These are phyloP conservation scores for Alauda arvensis DNA, from an alignment of 2,797 vertebrate species.

Conservation along the genomic window DNA sequence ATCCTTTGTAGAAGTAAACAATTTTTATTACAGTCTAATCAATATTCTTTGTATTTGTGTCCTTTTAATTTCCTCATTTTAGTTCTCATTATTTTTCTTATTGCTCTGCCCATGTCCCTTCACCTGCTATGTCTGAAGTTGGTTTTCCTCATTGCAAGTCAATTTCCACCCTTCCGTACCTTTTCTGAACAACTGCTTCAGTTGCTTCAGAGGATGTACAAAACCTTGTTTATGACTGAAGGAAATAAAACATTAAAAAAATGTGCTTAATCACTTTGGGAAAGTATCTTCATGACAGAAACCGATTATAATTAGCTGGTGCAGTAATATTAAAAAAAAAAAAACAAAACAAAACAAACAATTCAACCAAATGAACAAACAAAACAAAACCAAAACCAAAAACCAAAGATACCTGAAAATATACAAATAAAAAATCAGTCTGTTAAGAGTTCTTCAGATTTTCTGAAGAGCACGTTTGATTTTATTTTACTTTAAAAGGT, in stretches of 20 bases:
- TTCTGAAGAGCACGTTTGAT: not conserved
- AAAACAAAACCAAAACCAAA: not conserved
- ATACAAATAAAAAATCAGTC: accelerated
- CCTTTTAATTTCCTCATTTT: not conserved
- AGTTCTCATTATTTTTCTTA: not conserved
- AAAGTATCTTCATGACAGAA: not conserved
- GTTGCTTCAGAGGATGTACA: not conserved
- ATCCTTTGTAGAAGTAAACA: not conserved
- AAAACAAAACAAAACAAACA: too few species aligned
- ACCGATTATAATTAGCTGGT: not conserved
- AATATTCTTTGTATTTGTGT: not conserved
- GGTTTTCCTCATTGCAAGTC: not conserved
- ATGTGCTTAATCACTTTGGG: not conserved
- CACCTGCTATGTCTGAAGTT: not conserved
- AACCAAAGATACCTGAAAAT: not conserved
- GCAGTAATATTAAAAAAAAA: not conserved
- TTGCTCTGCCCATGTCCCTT: not conserved
- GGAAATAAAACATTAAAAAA: not conserved
- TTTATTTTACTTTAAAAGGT: not conserved
- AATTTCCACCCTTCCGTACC: not conserved
- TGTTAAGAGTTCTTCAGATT: not conserved
- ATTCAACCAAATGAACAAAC: not conserved
- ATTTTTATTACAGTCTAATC: not conserved
- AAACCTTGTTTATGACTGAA: not conserved
- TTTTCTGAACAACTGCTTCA: not conserved